phyloP scores from a whole-genome alignment of 2,888 invertebrate genomes.

The Agrenia bidenticulata region DNA sequence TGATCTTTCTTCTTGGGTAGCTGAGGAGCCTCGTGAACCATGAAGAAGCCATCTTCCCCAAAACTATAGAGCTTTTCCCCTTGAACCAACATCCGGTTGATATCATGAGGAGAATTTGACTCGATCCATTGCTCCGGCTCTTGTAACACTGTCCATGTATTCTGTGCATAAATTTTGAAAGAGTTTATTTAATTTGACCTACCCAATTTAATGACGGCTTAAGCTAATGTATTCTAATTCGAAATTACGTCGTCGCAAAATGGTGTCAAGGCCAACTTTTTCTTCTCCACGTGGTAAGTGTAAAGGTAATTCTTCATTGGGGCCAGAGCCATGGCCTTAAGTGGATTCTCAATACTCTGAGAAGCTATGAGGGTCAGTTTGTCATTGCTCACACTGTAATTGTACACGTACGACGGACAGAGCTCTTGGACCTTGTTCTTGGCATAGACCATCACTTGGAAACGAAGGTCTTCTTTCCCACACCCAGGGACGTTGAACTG shows the following conservation, averaged over 20 bases:
- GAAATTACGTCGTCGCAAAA: conserved; percentile 47
- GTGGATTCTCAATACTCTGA: conserved; percentile 44
- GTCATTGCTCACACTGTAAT: conserved; percentile 45
- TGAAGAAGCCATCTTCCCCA: conserved; percentile 41
- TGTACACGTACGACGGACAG: conserved; percentile 36
- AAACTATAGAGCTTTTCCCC: conserved; percentile 43
- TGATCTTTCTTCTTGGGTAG: conserved; percentile 27
- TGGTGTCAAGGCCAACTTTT: conserved; percentile 40
- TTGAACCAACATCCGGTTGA: conserved; percentile 35
- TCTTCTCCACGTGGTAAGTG: conserved; percentile 40
- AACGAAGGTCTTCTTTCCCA: conserved; percentile 41
- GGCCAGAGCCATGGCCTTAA: conserved; percentile 40
- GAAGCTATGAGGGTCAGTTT: conserved; percentile 42
- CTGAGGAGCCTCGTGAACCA: conserved; percentile 35
- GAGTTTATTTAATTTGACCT: background rate
- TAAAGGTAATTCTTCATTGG: conserved; percentile 39
- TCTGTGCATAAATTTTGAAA: conserved; percentile 21
- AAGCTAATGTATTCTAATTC: background rate
- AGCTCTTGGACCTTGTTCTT: conserved; percentile 26
- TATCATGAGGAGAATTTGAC: conserved; percentile 30
- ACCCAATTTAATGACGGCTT: background rate
- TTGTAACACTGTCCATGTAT: conserved; percentile 40
- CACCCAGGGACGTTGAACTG: conserved; percentile 43
- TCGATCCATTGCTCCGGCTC: conserved; percentile 44
- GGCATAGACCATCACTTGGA: conserved; percentile 37